A percentile compares a stretch with the other conserved stretches of the same genome.
These are phyloP conservation scores for Pelvicachromis taeniatus DNA, from an alignment of 2,113 vertebrate genomes.

Conservation along the genomic window DNA sequence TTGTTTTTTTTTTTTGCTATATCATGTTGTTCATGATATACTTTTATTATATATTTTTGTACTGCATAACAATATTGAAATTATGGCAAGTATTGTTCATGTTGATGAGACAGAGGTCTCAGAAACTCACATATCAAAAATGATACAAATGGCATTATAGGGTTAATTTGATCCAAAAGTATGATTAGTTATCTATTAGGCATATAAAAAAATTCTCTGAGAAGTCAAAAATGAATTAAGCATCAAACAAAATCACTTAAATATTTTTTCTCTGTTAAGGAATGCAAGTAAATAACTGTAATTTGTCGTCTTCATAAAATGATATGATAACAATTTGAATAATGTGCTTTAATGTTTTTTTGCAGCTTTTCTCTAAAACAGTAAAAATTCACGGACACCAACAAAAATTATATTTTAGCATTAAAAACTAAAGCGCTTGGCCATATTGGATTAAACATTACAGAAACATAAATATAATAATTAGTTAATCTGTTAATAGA, in stretches of 20 bases:
- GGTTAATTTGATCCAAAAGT: not conserved
- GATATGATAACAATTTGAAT: not conserved
- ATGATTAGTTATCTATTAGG: not conserved
- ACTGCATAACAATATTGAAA: too few relatives aligned
- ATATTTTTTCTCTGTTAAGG: not conserved
- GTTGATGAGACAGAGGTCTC: too few relatives aligned
- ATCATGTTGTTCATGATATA: too few relatives aligned
- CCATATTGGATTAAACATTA: not conserved
- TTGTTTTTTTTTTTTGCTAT: too few relatives aligned
- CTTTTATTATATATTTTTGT: too few relatives aligned
- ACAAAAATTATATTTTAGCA: not conserved
- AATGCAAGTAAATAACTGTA: not conserved
- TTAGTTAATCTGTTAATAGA: not conserved
- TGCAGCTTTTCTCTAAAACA: not conserved
- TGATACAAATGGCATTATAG: too few relatives aligned
- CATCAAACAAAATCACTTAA: not conserved
- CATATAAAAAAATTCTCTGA: not conserved
- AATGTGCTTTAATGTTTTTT: not conserved
- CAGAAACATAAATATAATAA: not conserved
- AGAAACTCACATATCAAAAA: too few relatives aligned
- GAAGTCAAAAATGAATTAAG: not conserved
- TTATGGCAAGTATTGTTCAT: too few relatives aligned
- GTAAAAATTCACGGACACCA: not conserved
- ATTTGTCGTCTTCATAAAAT: not conserved
- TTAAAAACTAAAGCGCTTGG: not conserved